phyloP scores from a whole-genome alignment of 1,140 invertebrate genomes.

The Temnothorax nylanderi region DNA sequence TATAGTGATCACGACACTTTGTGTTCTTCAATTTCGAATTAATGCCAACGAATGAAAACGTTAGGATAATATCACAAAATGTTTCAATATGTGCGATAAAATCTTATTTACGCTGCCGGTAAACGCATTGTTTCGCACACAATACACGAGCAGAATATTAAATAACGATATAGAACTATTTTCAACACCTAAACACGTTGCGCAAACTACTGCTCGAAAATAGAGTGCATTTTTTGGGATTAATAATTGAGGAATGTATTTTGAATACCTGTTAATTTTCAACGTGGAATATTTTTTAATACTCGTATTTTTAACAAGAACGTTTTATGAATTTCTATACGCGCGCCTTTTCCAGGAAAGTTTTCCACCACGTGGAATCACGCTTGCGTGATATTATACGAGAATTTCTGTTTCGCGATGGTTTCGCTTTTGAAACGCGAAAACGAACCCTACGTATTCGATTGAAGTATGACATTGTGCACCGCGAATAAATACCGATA shows the following conservation, averaged over 20 bases:
- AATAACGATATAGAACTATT: conserved; percentile 21
- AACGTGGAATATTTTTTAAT: neutral
- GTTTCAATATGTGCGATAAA: neutral
- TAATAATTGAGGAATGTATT: conserved; percentile 17
- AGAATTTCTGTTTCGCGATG: conserved; percentile 4
- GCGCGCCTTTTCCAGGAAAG: neutral
- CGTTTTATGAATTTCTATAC: neutral
- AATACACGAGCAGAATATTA: neutral
- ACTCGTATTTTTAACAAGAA: neutral
- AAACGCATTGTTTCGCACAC: neutral
- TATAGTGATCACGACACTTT: neutral
- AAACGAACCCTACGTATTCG: conserved; percentile 1
- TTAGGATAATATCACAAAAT: neutral
- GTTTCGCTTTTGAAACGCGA: neutral
- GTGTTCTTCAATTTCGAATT: conserved; percentile 19
- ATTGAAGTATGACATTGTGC: neutral
- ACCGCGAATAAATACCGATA: conserved; percentile 15
- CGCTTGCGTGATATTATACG: conserved; percentile 13
- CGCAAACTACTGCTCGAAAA: neutral
- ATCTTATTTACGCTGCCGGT: neutral
- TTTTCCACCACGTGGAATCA: neutral
- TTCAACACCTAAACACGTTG: neutral
- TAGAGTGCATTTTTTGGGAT: neutral
- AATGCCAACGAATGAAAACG: neutral
- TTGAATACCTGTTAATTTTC: neutral